A percentile compares a stretch with the other conserved stretches of the same genome.
These are phyloP conservation scores for Drosophila atripex DNA, from an alignment of 2,888 invertebrate species.

Conservation along the genomic window DNA sequence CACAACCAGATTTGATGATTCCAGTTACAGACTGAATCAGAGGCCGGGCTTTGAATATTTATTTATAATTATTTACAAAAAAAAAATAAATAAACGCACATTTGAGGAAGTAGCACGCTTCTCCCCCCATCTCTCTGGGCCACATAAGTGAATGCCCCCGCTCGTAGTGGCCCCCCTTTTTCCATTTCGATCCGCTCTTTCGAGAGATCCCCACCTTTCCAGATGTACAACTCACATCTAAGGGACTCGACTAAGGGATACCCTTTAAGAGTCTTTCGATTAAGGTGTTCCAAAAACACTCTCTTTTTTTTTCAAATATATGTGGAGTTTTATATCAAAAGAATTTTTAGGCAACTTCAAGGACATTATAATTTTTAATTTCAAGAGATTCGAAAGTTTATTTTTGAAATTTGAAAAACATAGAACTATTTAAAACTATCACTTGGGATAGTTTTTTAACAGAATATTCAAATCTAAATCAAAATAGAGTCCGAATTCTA, in stretches of 20 bases:
- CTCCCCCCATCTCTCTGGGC: slow-evolving; percentile 1
- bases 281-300: no score
- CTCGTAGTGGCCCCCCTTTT: neutral
- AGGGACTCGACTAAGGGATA: neutral
- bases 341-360: no score
- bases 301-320: neutral
- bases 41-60: slow-evolving; percentile 16
- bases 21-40: neutral
- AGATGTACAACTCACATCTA: neutral
- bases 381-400: no score
- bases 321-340: neutral
- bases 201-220: neutral
- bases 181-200: slow-evolving; percentile 5
- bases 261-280: neutral
- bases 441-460: no score
- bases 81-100: slow-evolving; percentile 1
- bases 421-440: no score
- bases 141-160: neutral
- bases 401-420: no score
- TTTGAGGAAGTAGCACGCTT: slow-evolving; percentile 39
- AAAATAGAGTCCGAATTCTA: no score
- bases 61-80: slow-evolving; percentile 11
- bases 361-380: no score
- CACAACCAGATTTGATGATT: neutral
- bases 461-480: no score